Evolutionary conservation across 1,140 invertebrate species (phyloP).

Genomic region (Coenobita brevimanus): DNA sequence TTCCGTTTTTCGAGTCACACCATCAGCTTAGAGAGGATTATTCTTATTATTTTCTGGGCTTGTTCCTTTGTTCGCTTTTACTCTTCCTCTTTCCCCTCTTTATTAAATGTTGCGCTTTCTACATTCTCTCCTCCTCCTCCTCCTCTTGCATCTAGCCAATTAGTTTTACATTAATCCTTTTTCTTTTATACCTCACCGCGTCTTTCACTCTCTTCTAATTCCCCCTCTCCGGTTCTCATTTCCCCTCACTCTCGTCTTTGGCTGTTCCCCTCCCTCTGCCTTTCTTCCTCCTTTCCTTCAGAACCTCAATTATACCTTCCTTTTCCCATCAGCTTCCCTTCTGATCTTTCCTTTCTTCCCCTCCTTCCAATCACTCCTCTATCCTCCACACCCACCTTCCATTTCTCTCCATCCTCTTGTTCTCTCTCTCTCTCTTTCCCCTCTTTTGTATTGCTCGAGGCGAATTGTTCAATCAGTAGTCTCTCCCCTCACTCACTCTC

Average conservation of each 20-base stretch:
- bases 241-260: not conserved
- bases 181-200: not conserved
- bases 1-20: too few relatives aligned
- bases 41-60: not conserved
- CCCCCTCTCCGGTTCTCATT: not conserved
- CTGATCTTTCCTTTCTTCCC: not conserved
- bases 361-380: not conserved
- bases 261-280: not conserved
- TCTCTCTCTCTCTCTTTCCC: not conserved
- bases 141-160: not conserved
- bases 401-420: not conserved
- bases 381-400: not conserved
- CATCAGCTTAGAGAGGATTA: not conserved
- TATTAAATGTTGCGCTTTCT: too few relatives aligned
- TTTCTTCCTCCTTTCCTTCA: not conserved
- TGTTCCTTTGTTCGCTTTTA: not conserved
- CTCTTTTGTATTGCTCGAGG: not conserved
- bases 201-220: not conserved
- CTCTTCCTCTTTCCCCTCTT: not conserved
- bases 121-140: not conserved
- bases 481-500: not conserved
- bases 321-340: not conserved
- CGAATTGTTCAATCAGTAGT: conserved; percentile 11
- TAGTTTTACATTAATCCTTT: not conserved
- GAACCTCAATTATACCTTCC: not conserved